Conservation (phyloP, 2,797 vertebrate genomes). For the Poeciliopsis paucimaculata region DNA sequence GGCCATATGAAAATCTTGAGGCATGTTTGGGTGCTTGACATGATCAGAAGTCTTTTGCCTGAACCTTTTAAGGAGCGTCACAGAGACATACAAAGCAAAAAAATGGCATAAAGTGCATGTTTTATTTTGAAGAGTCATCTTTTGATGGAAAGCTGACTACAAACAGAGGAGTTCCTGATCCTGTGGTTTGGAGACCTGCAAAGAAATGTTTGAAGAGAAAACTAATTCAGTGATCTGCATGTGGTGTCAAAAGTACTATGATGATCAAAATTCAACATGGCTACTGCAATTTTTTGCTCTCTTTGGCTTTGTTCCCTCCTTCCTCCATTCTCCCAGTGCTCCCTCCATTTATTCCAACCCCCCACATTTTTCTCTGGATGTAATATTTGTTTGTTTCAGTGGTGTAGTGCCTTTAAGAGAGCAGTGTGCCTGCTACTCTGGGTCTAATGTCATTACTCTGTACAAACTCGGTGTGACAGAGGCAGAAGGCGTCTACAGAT, state of each 20-base stretch:
- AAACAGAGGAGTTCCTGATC: background rate
- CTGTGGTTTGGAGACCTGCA: background rate
- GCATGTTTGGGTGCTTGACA: background rate
- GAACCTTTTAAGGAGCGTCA: background rate
- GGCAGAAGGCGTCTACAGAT: constrained; percentile 86
- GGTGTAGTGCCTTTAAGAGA: constrained; percentile 85
- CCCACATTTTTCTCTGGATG: constrained; percentile 29
- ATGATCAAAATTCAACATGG: constrained; percentile 16
- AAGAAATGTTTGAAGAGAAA: background rate
- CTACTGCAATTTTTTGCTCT: background rate
- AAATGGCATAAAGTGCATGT: background rate
- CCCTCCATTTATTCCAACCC: constrained; percentile 22
- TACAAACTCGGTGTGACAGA: constrained; percentile 91
- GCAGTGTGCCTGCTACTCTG: constrained; percentile 79
- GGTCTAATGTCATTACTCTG: constrained; percentile 89
- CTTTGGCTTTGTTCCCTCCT: constrained; percentile 23
- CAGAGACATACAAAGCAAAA: background rate
- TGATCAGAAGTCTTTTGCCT: background rate
- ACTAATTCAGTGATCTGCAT: background rate
- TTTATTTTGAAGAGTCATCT: background rate
- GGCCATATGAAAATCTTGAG: background rate
- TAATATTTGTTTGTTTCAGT: constrained; percentile 62
- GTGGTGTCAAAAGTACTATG: background rate
- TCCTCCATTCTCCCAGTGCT: background rate
- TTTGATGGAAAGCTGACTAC: too few relatives aligned